A percentile compares a stretch with the other conserved stretches of the same genome.
Evolutionary conservation across 2,888 invertebrate species (phyloP).

Genomic region (Geophilus truncorum): DNA sequence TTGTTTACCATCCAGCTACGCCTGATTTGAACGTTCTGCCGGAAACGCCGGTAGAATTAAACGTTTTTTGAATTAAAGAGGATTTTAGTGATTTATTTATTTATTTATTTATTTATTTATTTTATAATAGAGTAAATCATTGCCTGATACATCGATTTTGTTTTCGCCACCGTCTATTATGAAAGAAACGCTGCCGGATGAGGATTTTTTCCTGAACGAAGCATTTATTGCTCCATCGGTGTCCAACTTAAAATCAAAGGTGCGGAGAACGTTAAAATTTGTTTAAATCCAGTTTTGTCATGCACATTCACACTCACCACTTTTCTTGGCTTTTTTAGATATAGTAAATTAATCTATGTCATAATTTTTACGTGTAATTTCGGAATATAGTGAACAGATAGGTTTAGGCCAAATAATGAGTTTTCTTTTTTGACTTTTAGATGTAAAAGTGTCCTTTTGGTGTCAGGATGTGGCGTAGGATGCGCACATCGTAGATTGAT

Average conservation of each 20-base stretch:
- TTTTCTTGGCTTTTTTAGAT: no score
- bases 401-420: no score
- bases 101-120: constrained; percentile 41
- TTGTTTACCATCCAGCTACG: constrained; percentile 30
- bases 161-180: constrained; percentile 85
- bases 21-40: constrained; percentile 41
- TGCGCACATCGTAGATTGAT: no score
- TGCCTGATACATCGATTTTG: constrained; percentile 68
- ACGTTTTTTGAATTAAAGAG: background rate
- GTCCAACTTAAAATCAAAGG: background rate
- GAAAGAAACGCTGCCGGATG: constrained; percentile 68
- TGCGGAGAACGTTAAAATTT: background rate
- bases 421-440: no score
- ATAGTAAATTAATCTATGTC: no score
- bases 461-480: no score
- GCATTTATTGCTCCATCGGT: constrained; percentile 35
- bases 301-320: no score
- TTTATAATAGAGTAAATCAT: constrained; percentile 72
- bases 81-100: constrained; percentile 2
- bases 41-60: constrained; percentile 50
- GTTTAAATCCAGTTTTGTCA: no score
- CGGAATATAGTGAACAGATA: no score
- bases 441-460: no score
- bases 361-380: no score
- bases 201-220: constrained; percentile 47